These are phyloP conservation scores for Panthera uncia DNA, from an alignment of 2,113 vertebrate species.

Conservation along the genomic window DNA sequence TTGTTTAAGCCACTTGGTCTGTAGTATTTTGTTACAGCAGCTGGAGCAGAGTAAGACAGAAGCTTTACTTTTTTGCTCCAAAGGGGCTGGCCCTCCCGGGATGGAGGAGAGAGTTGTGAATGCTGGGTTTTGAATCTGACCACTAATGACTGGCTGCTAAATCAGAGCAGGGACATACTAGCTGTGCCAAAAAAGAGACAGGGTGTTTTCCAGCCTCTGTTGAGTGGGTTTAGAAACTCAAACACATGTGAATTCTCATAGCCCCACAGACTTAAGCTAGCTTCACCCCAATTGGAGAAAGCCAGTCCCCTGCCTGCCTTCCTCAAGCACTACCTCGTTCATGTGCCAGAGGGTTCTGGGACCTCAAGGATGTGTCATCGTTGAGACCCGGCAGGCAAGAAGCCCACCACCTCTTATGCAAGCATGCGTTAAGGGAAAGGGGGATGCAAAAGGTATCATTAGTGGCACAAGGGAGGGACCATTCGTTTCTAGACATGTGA, in stretches of 20 bases:
- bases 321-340: neutral
- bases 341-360: neutral
- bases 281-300: neutral
- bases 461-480: neutral
- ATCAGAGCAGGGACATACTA: neutral
- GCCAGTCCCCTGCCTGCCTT: neutral
- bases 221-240: neutral
- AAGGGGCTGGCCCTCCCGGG: neutral
- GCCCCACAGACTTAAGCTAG: neutral
- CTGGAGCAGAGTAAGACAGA: neutral
- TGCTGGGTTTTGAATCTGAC: neutral
- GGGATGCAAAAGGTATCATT: fast-evolving
- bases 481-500: neutral
- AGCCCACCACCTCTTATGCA: fast-evolving
- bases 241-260: neutral
- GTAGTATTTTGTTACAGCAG: neutral
- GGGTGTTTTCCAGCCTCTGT: neutral
- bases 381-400: fast-evolving
- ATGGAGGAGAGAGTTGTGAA: neutral
- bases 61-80: neutral
- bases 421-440: neutral
- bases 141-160: neutral
- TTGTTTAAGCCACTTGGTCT: neutral
- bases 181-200: neutral
- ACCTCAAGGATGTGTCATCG: fast-evolving